These are phyloP conservation scores for Amphipoea lucens DNA, from an alignment of 2,888 invertebrate species.

Conservation along the genomic window DNA sequence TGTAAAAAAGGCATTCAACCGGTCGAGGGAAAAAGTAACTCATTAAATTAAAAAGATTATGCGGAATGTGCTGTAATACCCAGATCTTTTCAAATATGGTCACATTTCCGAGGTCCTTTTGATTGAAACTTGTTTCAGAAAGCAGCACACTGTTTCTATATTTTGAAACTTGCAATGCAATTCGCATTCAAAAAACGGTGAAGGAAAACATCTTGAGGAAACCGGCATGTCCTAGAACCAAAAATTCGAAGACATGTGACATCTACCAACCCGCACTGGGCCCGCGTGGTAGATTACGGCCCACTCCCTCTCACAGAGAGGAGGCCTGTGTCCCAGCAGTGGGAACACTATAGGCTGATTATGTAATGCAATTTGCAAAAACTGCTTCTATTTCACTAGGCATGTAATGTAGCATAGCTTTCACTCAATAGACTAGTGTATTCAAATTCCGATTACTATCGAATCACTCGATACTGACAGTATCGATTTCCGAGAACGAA, in stretches of 20 bases:
- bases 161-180: background rate
- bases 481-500: conserved; percentile 44
- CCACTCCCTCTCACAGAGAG: too few relatives aligned
- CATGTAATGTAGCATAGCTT: background rate
- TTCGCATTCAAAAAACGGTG: background rate
- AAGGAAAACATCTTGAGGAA: too few relatives aligned
- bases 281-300: too few relatives aligned
- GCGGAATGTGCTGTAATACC: background rate
- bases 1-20: background rate
- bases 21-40: too few relatives aligned
- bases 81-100: too few relatives aligned
- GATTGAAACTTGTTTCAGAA: conserved; percentile 5
- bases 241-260: too few relatives aligned
- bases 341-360: too few relatives aligned
- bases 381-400: background rate
- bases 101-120: background rate
- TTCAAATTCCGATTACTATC: conserved; percentile 42
- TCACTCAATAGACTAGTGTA: conserved; percentile 4
- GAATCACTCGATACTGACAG: conserved; percentile 51
- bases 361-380: background rate
- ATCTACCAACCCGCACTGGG: too few relatives aligned
- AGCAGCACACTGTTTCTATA: background rate
- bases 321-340: too few relatives aligned
- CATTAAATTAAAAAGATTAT: background rate
- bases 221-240: too few relatives aligned